Evolutionary conservation across 2,888 invertebrate species (phyloP), one percentile per base, ranked within the genome.

Genomic region (Euproctis similis): DNA sequence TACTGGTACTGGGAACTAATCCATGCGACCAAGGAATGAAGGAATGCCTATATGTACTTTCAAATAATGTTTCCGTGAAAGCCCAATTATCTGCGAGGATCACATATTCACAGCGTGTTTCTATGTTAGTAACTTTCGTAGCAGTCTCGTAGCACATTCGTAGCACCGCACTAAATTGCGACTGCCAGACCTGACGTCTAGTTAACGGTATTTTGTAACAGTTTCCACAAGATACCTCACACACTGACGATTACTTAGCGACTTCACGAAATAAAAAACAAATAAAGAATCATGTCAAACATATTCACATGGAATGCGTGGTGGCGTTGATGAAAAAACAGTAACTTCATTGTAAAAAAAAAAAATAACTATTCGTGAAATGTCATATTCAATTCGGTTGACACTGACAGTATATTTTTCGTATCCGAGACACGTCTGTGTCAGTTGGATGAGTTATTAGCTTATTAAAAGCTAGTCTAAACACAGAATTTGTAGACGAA

Each of bases 61-160:
- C n/a, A n/a, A n/a, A n/a, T n/a, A n/a, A n/a, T n/a, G n/a, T n/a
- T n/a, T n/a, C n/a, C n/a, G n/a, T n/a, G n/a, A n/a, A n/a, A n/a
- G n/a, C n/a, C n/a, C n/a, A n/a, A n/a, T n/a, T n/a, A n/a, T n/a
- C n/a, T n/a, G n/a, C n/a, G n/a, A n/a, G n/a, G n/a, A n/a, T n/a
- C n/a, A n/a, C n/a, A n/a, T n/a, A n/a, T n/a, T n/a, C n/a, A n/a
- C n/a, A n/a, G n/a, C n/a, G 14, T 14, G 14, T 34, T 38, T 35
- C 25, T 42, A 39, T 42, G 36, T 59, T 62, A 59, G 57, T 57
- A 51, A 49, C 28, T 34, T 36, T 57, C 68, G 72, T 70, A 70
- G 72, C 63, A 44, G 26, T 36, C 40, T 42, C 74, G 77, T 76
- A 75, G 75, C 68, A 39, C 19, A 34, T 31, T 42, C 54, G 57